Percentiles rank a stretch among this genome's conserved stretches.
These are phyloP conservation scores for Hesperia comma DNA, from an alignment of 2,888 invertebrate genomes.

Conservation along the genomic window DNA sequence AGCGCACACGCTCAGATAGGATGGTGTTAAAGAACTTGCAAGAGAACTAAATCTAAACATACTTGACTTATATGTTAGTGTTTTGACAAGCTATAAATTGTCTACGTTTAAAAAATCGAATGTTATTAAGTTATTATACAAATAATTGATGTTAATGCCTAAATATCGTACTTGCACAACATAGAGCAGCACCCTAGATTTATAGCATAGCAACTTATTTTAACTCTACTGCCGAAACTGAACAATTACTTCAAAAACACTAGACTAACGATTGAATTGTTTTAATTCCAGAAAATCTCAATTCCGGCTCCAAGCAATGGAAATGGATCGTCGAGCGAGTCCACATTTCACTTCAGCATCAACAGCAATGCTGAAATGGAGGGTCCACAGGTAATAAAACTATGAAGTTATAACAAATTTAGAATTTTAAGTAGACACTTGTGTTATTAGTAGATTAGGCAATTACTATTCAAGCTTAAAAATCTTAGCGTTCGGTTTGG, in stretches of 20 bases:
- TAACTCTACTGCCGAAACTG: too few species aligned
- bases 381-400: slow-evolving; percentile 85
- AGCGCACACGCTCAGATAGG: slow-evolving; percentile 3
- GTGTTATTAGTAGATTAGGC: not conserved
- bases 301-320: slow-evolving; percentile 88
- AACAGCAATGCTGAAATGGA: slow-evolving; percentile 92
- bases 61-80: slow-evolving; percentile 11
- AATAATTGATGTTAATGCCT: too few species aligned
- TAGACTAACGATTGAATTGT: slow-evolving; percentile 20
- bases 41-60: slow-evolving; percentile 20
- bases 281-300: slow-evolving; percentile 87
- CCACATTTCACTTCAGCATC: slow-evolving; percentile 90
- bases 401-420: slow-evolving; percentile 22
- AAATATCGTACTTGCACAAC: too few species aligned
- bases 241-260: too few species aligned
- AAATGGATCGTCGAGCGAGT: slow-evolving; percentile 74
- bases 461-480: not conserved
- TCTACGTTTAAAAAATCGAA: too few species aligned
- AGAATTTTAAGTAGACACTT: too few species aligned
- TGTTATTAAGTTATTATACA: too few species aligned
- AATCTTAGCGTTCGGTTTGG: not conserved
- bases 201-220: too few species aligned
- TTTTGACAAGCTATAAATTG: too few species aligned
- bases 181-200: too few species aligned
- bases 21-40: slow-evolving; percentile 12